A percentile compares a stretch with the other conserved stretches of the same genome.
Conservation (phyloP, 2,888 invertebrate genomes). For the Girardia tigrina region DNA sequence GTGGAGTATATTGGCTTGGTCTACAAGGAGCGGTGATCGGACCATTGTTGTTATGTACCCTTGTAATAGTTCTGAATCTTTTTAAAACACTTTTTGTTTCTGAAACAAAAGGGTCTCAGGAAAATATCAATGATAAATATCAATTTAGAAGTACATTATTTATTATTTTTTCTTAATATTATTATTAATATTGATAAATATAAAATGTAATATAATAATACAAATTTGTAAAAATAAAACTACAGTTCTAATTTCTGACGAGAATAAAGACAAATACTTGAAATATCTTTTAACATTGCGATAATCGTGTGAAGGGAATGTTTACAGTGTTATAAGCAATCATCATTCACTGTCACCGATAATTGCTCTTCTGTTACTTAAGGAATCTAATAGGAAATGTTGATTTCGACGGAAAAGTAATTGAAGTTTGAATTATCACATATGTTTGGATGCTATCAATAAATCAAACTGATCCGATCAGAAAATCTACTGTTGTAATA, state of each 20-base stretch:
- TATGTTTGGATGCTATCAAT: too few relatives aligned
- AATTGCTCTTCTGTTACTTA: too few relatives aligned
- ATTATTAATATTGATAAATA: neutral
- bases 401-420: too few relatives aligned
- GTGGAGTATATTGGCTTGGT: slow-evolving; percentile 90
- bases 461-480: too few relatives aligned
- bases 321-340: too few relatives aligned
- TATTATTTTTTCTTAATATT: neutral
- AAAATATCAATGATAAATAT: neutral
- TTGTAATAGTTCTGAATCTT: slow-evolving; percentile 63
- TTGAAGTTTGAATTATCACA: too few relatives aligned
- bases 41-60: slow-evolving; percentile 77
- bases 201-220: neutral
- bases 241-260: neutral
- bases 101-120: neutral
- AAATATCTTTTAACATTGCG: neutral
- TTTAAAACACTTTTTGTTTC: slow-evolving; percentile 39
- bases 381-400: too few relatives aligned
- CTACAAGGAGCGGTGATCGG: slow-evolving; percentile 92
- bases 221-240: too few relatives aligned
- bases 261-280: neutral
- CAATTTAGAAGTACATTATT: neutral
- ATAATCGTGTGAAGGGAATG: too few relatives aligned
- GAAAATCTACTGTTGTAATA: too few relatives aligned
- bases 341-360: too few relatives aligned